Conservation (phyloP, 2,113 vertebrate species). For the Daboia siamensis region DNA sequence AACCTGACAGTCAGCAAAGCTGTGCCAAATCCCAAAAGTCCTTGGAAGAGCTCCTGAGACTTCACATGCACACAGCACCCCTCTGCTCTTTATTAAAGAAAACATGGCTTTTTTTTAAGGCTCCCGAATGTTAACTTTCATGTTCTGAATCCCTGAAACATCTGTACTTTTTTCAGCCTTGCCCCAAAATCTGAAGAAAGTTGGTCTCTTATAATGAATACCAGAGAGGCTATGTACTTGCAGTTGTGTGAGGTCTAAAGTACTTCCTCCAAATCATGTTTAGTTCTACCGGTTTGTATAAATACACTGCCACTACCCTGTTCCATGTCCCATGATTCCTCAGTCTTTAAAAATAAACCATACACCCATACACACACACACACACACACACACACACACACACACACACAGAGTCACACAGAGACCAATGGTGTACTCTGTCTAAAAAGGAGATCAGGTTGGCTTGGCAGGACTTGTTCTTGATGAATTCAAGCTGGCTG, state of each 20-base stretch:
- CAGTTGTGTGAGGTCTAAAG: background rate
- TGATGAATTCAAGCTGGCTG: background rate
- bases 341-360: background rate
- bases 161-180: background rate
- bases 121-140: background rate
- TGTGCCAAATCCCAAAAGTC: background rate
- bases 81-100: background rate
- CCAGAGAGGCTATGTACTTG: background rate
- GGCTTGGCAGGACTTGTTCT: background rate
- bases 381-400: background rate
- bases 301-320: background rate
- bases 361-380: background rate
- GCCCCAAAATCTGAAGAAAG: background rate
- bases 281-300: background rate
- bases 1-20: background rate
- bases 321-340: background rate
- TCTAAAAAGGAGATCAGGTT: background rate
- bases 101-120: background rate
- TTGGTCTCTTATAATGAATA: background rate
- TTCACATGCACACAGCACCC: background rate
- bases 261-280: background rate
- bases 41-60: background rate
- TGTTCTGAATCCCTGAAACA: background rate
- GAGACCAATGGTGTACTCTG: background rate
- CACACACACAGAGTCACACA: background rate